These are phyloP conservation scores for Dinocampus coccinellae DNA, from an alignment of 2,888 invertebrate genomes.

Conservation along the genomic window DNA sequence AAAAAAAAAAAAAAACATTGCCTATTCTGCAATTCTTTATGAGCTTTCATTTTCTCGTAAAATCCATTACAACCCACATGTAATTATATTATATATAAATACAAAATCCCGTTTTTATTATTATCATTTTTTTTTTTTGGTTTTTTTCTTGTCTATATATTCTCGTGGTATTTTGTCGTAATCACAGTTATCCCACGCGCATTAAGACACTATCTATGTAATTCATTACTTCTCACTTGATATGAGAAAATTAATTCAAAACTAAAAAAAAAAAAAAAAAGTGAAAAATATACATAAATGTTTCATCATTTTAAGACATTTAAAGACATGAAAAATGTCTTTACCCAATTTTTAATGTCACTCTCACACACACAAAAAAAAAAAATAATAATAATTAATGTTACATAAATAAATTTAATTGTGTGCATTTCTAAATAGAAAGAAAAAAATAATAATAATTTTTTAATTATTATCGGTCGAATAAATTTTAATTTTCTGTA, in stretches of 20 bases:
- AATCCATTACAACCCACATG: background rate
- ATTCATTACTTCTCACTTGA: background rate
- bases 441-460: background rate
- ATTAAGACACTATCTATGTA: background rate
- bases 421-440: background rate
- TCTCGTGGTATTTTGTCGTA: background rate
- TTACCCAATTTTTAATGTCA: background rate
- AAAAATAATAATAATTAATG: background rate
- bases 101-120: background rate
- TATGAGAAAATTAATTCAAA: constrained; percentile 5
- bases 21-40: constrained; percentile 16
- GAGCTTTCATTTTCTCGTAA: constrained; percentile 8
- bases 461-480: constrained; percentile 38
- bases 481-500: constrained; percentile 44
- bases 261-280: background rate
- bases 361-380: background rate
- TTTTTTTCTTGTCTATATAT: background rate
- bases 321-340: background rate
- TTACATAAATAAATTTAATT: background rate
- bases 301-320: background rate
- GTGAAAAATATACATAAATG: too few relatives aligned
- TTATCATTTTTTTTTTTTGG: background rate
- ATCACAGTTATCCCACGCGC: constrained; percentile 4
- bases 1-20: background rate
- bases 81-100: background rate